Conservation (phyloP, 23 tunicate species). For the Clavelina lepadiformis region DNA sequence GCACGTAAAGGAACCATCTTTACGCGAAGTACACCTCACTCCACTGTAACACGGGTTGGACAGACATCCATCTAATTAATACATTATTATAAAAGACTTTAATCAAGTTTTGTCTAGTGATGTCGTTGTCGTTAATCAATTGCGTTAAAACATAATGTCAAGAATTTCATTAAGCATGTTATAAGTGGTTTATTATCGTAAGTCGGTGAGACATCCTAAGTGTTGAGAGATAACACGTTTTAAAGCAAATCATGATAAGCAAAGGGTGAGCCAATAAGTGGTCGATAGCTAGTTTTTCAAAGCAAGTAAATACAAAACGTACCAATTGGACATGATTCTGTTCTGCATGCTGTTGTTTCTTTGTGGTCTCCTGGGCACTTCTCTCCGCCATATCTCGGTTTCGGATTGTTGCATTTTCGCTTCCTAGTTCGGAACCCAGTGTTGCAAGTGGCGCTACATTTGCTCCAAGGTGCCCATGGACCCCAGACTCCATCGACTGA, state of each 20-base stretch:
- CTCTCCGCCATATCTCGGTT: conserved; percentile 75
- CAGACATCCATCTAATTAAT: conserved; percentile 65
- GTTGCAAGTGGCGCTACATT: conserved; percentile 67
- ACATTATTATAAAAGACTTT: neutral
- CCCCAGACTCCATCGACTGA: conserved; percentile 88
- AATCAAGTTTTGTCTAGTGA: too few relatives aligned
- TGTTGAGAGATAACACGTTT: too few relatives aligned
- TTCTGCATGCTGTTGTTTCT: conserved; percentile 40
- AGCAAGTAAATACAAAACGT: too few relatives aligned
- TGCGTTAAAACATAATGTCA: too few relatives aligned
- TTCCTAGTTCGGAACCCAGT: conserved; percentile 54
- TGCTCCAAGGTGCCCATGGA: conserved; percentile 49
- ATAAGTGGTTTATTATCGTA: too few relatives aligned
- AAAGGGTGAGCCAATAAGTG: too few relatives aligned
- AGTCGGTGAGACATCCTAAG: too few relatives aligned
- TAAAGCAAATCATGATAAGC: too few relatives aligned
- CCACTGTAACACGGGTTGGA: conserved; percentile 64
- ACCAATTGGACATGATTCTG: conserved; percentile 72
- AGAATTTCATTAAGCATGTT: too few relatives aligned
- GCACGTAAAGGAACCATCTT: conserved; percentile 58
- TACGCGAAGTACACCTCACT: conserved; percentile 57
- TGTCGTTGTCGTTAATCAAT: too few relatives aligned
- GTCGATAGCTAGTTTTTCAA: too few relatives aligned
- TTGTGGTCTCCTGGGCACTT: conserved; percentile 43
- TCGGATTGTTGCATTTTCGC: conserved; percentile 79